A percentile compares a stretch with the other conserved stretches of the same genome.
Conservation (phyloP, 2,888 invertebrate species). For the Rhodophaea formosa region DNA sequence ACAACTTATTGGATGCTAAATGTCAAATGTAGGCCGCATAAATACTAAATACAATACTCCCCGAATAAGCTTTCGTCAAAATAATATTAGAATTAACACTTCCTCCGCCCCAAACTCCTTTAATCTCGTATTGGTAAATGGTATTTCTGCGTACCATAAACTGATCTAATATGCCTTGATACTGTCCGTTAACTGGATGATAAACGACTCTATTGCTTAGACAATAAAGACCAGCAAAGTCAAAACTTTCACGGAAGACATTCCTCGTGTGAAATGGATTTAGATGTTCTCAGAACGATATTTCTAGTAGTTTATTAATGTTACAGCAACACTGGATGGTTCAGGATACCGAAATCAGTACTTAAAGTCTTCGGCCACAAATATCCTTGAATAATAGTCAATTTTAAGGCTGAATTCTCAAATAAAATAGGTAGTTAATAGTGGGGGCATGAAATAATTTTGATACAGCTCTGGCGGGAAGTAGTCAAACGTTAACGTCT, state of each 20-base stretch:
- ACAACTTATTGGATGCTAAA: too few relatives aligned
- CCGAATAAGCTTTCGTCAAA: constrained; percentile 3
- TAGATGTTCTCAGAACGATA: constrained; percentile 58
- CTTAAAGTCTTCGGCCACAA: neutral
- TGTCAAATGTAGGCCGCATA: neutral
- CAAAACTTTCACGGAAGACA: constrained; percentile 53
- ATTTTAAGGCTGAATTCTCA: neutral
- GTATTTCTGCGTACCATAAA: constrained; percentile 45
- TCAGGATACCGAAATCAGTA: constrained; percentile 6
- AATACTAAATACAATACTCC: constrained; percentile 2
- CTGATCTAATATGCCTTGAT: constrained; percentile 35
- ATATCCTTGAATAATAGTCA: neutral
- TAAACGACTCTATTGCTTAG: constrained; percentile 7
- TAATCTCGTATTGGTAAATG: constrained; percentile 43
- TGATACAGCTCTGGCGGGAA: neutral
- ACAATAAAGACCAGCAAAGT: constrained; percentile 32
- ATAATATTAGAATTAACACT: constrained; percentile 14
- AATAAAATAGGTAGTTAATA: neutral
- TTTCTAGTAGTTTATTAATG: constrained; percentile 41
- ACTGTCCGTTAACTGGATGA: constrained; percentile 4
- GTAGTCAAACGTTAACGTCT: neutral
- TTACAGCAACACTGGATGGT: constrained; percentile 25
- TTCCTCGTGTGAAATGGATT: constrained; percentile 48
- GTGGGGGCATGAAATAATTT: neutral
- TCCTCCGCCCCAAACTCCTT: constrained; percentile 34